A percentile compares a stretch with the other conserved stretches of the same genome.
phyloP scores from a whole-genome alignment of 1,140 invertebrate species.

The Dryas iulia region DNA sequence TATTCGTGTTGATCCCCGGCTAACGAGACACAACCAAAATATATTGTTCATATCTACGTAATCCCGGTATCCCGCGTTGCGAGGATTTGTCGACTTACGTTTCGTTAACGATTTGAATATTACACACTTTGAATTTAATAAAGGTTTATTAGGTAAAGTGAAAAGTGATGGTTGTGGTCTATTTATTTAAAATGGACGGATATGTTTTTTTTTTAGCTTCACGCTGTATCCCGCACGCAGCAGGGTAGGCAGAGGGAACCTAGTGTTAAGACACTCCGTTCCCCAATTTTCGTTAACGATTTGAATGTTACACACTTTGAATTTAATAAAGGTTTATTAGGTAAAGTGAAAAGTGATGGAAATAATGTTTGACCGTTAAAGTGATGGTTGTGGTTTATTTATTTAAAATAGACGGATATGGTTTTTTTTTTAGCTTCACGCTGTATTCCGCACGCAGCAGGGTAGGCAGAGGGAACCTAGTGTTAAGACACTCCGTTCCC shows the following conservation, averaged over 20 bases:
- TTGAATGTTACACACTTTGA: conserved; percentile 4
- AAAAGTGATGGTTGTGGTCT: neutral
- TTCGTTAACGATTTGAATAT: neutral
- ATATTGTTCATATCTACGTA: conserved; percentile 27
- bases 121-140: conserved; percentile 17
- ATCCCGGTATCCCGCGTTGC: conserved; percentile 16
- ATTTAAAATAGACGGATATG: neutral
- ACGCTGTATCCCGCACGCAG: neutral
- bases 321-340: conserved; percentile 8
- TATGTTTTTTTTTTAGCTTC: neutral
- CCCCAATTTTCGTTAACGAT: too few relatives aligned
- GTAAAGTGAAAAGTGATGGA: neutral
- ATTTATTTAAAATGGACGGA: neutral
- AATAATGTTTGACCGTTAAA: too few relatives aligned
- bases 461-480: too few relatives aligned
- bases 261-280: too few relatives aligned
- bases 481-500: too few relatives aligned
- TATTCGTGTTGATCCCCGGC: conserved; percentile 18
- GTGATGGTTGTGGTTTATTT: neutral
- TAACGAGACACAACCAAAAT: conserved; percentile 23
- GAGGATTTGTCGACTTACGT: conserved; percentile 21
- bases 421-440: neutral
- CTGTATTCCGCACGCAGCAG: neutral
- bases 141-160: neutral
- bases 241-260: too few relatives aligned